Evolutionary conservation across 1,140 invertebrate genomes (phyloP), one percentile per base, ranked within the genome.

Genomic region (Pachyrhynchus sulphureomaculatus): DNA sequence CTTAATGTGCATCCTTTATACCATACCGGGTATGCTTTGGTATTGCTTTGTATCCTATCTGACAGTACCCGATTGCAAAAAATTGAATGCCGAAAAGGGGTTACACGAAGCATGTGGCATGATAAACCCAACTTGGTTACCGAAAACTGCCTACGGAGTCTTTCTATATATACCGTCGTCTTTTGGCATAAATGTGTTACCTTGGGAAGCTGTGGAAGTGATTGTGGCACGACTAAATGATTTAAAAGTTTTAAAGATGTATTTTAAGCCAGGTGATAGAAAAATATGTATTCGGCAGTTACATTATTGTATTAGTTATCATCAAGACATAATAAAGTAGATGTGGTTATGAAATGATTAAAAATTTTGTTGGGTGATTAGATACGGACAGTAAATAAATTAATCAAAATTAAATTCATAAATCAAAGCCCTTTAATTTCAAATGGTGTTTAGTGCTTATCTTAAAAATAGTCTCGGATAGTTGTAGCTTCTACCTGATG

Each of bases 291-390:
- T 15, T 2, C 18, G 21, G 21, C 26, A 18, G 23, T 3, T 60
- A 15, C 10, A 39, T 8, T 47, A 39, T 20, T 62, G 59, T n/a
- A 42, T 62, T 20, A 37, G 24, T 2, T 55, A 62, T 32, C 59
- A 62, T 39, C 59, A 62, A 24, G 59, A 62, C n/a, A 62, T 62
- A 20, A 47, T 62, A 8, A 21, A 32, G 59, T 62, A 54, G n/a
- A n/a, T n/a, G n/a, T n/a, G n/a, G n/a, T n/a, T n/a, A n/a, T n/a
- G n/a, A n/a, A n/a, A n/a, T n/a, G n/a, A n/a, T n/a, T n/a, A n/a
- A n/a, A n/a, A n/a, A n/a, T n/a, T n/a, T n/a, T n/a, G n/a, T n/a
- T n/a, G n/a, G n/a, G n/a, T n/a, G n/a, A n/a, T n/a, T n/a, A n/a
- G n/a, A n/a, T n/a, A n/a, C n/a, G n/a, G n/a, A n/a, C n/a, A 26